Conservation (phyloP, 2,797 vertebrate species). For the Remorina albescens region DNA sequence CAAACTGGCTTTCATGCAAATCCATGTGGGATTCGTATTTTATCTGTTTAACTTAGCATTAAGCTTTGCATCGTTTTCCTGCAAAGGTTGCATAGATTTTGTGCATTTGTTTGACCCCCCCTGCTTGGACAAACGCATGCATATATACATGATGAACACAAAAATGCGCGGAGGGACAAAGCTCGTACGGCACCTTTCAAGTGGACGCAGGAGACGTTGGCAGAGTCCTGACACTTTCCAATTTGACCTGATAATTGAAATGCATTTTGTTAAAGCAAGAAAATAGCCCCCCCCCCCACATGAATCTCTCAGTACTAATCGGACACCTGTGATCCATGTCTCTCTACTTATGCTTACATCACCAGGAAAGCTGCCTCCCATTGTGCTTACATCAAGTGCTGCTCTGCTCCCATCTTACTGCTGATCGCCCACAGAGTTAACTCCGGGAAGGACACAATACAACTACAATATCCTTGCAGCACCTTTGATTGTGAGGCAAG, state of each 20-base stretch:
- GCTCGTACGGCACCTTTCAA: constrained; percentile 38
- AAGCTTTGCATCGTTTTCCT: constrained; percentile 1
- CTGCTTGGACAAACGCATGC: neutral
- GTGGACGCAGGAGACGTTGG: constrained; percentile 44
- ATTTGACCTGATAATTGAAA: constrained; percentile 70
- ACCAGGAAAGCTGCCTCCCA: constrained; percentile 26
- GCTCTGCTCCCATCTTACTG: constrained; percentile 32
- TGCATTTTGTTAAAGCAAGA: constrained; percentile 37
- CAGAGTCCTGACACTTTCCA: constrained; percentile 48
- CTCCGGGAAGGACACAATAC: constrained; percentile 12
- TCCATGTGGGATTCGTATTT: constrained; percentile 1
- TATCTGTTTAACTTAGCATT: constrained; percentile 1
- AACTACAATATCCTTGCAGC: constrained; percentile 29
- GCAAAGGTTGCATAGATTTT: neutral
- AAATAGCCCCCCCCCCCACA: constrained; percentile 25
- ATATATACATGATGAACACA: constrained; percentile 2
- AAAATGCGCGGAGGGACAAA: constrained; percentile 6
- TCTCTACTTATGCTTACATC: constrained; percentile 38
- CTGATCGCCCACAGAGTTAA: constrained; percentile 24
- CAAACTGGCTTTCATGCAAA: neutral
- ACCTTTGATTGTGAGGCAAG: constrained; percentile 14
- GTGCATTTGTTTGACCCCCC: neutral
- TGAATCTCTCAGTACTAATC: constrained; percentile 46
- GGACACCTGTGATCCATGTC: constrained; percentile 64
- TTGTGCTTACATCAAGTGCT: constrained; percentile 23